These are phyloP conservation scores for Festucalex cinctus DNA, from an alignment of 2,113 vertebrate species.

Conservation along the genomic window DNA sequence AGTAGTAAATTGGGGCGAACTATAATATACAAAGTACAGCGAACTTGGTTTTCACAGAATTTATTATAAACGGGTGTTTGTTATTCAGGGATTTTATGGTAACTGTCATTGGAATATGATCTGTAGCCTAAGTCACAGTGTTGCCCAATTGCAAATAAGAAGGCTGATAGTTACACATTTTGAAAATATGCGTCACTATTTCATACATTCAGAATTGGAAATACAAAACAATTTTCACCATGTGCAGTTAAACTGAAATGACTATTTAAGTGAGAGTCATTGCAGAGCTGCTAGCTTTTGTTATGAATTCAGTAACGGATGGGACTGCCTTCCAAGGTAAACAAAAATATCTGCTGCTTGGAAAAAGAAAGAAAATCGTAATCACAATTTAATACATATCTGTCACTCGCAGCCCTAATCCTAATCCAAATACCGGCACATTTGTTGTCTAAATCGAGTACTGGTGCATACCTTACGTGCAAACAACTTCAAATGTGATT, in stretches of 20 bases:
- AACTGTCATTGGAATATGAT: too few species aligned
- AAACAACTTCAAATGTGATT: constrained; percentile 65
- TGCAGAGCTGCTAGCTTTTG: constrained; percentile 20
- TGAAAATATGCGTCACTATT: background rate
- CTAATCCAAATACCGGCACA: constrained; percentile 40
- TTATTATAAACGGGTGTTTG: too few species aligned
- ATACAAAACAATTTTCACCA: background rate
- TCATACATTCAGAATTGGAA: background rate
- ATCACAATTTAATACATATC: constrained; percentile 60
- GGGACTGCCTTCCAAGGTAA: constrained; percentile 52
- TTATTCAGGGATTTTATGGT: too few species aligned
- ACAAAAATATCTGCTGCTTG: constrained; percentile 50
- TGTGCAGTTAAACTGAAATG: background rate
- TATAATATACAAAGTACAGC: too few species aligned
- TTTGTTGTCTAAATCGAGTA: constrained; percentile 41
- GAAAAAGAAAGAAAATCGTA: constrained; percentile 16
- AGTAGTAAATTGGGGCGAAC: too few species aligned
- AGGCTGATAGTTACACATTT: too few species aligned
- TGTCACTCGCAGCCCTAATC: constrained; percentile 59
- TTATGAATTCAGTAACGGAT: constrained; percentile 59
- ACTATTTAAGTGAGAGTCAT: background rate
- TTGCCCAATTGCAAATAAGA: too few species aligned
- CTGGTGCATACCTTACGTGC: constrained; percentile 37
- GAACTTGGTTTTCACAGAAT: too few species aligned
- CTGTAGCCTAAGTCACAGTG: too few species aligned